Evolutionary conservation across 2,113 vertebrate species (phyloP), one percentile per base, ranked within the genome.

Genomic region (Apodemus sylvaticus): DNA sequence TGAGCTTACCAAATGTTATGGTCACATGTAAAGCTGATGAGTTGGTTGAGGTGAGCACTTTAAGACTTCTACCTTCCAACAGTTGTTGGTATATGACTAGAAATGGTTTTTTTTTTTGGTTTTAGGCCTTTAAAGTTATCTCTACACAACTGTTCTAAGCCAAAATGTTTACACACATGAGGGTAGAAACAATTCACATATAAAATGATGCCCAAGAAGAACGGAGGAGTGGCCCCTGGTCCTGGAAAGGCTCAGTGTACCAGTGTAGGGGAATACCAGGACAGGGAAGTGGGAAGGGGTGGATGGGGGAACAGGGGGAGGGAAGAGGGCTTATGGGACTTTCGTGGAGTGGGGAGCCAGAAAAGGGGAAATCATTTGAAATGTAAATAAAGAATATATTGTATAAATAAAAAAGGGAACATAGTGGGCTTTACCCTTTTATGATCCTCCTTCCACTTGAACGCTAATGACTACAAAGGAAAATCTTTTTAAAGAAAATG

Each of bases 401-500:
- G n/a, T n/a, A n/a, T n/a, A n/a, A n/a, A n/a, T n/a, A n/a, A n/a
- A 87, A 91, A 13, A 58, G 62, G 94, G 53, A 81, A 66, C 58
- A 89, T 74, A 45, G 51, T 66, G 17, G 22, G 12, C 53, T 90
- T 86, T 78, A 55, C 20, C 34, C 19, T 48, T 94, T 20, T 42
- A 62, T 53, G 11, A 48, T 82, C 36, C 42, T 77, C 29, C 16
- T 90, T 66, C 53, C 66, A 51, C 62, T 66, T 85, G 95, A 73
- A 91, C 86, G 83, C 71, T 71, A 92, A 89, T 76, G 45, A 68
- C 89, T 26, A 92, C 88, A 96, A 71, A 68, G 13, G 45, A 71
- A 91, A 93, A 94, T 24, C 58, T 26, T 48, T 71, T 96, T 79
- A 62, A 86, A 93, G 48, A 36, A 89, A 78, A 97, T 42, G 74